A percentile compares a stretch with the other conserved stretches of the same genome.
phyloP scores from a whole-genome alignment of 2,888 invertebrate species.

The Hedychridium roseum region DNA sequence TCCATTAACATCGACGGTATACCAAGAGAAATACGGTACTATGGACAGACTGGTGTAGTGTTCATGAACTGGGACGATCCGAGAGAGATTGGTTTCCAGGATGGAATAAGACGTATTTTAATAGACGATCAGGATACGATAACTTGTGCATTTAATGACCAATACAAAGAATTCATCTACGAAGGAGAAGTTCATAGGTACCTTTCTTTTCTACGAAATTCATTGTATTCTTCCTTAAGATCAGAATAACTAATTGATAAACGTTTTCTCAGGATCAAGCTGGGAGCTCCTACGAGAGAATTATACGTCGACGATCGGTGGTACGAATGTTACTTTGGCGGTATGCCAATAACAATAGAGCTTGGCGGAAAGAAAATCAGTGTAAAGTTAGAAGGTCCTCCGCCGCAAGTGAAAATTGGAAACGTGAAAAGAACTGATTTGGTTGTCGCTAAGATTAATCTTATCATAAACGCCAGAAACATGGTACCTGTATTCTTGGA shows the following conservation, averaged over 20 bases:
- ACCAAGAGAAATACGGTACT: slow-evolving; percentile 84
- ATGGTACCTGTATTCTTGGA: slow-evolving; percentile 85
- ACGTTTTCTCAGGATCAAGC: slow-evolving; percentile 75
- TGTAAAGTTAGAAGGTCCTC: slow-evolving; percentile 87
- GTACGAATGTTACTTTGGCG: slow-evolving; percentile 93
- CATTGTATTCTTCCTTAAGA: no score
- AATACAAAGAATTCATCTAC: slow-evolving; percentile 76
- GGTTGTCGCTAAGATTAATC: slow-evolving; percentile 83
- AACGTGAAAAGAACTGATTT: slow-evolving; percentile 79
- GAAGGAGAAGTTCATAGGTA: slow-evolving; percentile 74
- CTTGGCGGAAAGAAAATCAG: slow-evolving; percentile 80
- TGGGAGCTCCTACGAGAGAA: slow-evolving; percentile 93
- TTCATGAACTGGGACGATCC: slow-evolving; percentile 89
- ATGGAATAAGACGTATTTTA: slow-evolving; percentile 77
- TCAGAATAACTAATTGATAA: slow-evolving; percentile 3
- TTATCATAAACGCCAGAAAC: slow-evolving; percentile 82
- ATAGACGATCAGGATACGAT: slow-evolving; percentile 81
- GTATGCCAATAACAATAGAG: slow-evolving; percentile 82
- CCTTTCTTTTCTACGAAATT: no score
- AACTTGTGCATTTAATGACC: slow-evolving; percentile 71
- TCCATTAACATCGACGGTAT: slow-evolving; percentile 84
- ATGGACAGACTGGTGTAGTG: slow-evolving; percentile 84
- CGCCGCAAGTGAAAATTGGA: slow-evolving; percentile 93
- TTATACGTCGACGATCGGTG: slow-evolving; percentile 87
- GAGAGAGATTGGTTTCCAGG: slow-evolving; percentile 83